Percentiles rank a stretch among this genome's conserved stretches.
Evolutionary conservation across 2,113 vertebrate genomes (phyloP).

Genomic region (Gymnobelideus leadbeateri): DNA sequence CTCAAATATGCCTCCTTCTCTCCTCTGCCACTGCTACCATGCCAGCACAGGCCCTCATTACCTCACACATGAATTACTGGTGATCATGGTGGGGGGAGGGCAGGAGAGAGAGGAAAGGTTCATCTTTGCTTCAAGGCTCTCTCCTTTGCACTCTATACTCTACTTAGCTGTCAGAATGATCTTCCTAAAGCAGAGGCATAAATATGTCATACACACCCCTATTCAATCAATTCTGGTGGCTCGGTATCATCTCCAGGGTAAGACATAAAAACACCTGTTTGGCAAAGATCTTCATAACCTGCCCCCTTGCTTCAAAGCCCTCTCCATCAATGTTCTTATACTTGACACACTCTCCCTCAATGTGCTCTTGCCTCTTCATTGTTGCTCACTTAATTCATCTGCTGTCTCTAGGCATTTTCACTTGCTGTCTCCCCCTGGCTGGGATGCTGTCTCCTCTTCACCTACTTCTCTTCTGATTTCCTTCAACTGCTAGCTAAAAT

Average conservation of each 20-base stretch:
- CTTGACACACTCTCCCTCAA: background rate
- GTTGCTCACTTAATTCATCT: too few species aligned
- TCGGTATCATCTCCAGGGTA: background rate
- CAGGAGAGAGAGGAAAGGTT: too few species aligned
- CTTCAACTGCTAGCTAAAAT: background rate
- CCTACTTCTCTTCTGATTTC: background rate
- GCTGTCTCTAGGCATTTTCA: too few species aligned
- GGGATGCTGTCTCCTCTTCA: background rate
- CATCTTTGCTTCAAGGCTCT: too few species aligned
- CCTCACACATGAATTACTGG: too few species aligned
- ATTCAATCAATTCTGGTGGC: background rate
- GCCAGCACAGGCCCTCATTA: too few species aligned
- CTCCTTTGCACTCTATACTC: too few species aligned
- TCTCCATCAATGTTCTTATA: background rate
- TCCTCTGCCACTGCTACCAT: too few species aligned
- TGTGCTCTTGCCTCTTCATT: background rate
- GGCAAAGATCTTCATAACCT: background rate
- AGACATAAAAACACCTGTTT: background rate
- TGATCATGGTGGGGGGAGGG: too few species aligned
- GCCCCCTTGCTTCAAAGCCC: background rate
- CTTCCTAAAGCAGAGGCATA: background rate
- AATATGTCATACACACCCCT: background rate
- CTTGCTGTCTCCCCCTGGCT: background rate
- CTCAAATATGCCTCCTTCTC: too few species aligned
- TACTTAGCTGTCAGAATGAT: too few species aligned